A percentile compares a stretch with the other conserved stretches of the same genome.
These are phyloP conservation scores for Pteronura brasiliensis DNA, from an alignment of 2,113 vertebrate genomes.

Conservation along the genomic window DNA sequence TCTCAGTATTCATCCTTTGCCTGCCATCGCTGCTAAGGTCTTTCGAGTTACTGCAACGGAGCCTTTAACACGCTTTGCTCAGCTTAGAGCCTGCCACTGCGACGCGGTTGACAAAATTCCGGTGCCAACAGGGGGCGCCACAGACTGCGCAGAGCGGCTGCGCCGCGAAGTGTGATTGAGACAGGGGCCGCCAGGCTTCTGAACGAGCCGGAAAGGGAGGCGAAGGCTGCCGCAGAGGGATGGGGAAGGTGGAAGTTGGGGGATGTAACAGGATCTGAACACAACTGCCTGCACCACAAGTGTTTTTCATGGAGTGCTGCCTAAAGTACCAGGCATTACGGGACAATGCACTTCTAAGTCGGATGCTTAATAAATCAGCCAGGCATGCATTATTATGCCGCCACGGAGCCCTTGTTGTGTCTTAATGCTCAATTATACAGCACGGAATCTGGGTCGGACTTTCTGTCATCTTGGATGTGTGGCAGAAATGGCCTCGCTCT, in stretches of 20 bases:
- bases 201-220: conserved; percentile 1
- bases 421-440: conserved; percentile 77
- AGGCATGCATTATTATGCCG: conserved; percentile 55
- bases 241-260: conserved; percentile 34
- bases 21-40: not conserved
- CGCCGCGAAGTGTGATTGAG: not conserved
- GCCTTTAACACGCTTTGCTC: not conserved
- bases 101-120: not conserved
- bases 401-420: conserved; percentile 55
- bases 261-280: conserved; percentile 70
- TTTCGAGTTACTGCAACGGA: not conserved
- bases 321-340: conserved; percentile 48
- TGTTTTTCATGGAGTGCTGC: conserved; percentile 66
- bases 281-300: conserved; percentile 36
- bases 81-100: not conserved
- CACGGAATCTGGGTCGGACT: conserved; percentile 72
- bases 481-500: conserved; percentile 66
- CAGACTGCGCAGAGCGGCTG: conserved; percentile 56
- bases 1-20: not conserved
- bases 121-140: conserved; percentile 64
- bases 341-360: conserved; percentile 57
- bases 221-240: not conserved
- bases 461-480: conserved; percentile 67
- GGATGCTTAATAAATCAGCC: conserved; percentile 75
- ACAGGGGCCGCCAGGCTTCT: not conserved